phyloP scores from a whole-genome alignment of 2,797 vertebrate genomes.

The Megaceryle alcyon region DNA sequence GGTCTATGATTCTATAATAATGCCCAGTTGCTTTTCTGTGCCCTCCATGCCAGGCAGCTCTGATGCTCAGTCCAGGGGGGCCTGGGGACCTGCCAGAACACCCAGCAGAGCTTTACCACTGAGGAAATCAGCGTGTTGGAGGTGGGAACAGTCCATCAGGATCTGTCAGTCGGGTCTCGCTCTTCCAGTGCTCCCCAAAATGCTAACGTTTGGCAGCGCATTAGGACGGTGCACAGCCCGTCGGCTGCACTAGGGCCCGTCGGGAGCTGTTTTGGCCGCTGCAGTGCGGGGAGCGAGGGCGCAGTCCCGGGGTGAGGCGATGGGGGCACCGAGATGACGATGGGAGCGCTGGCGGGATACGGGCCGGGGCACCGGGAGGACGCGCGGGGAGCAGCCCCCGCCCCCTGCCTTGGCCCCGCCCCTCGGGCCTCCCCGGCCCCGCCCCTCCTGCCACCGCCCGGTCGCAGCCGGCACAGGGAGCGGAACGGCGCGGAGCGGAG shows the following conservation, averaged over 20 bases:
- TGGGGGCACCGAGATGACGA: no score
- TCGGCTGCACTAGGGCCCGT: no score
- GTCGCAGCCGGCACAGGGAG: background rate
- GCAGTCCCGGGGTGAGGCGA: no score
- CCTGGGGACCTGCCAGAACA: background rate
- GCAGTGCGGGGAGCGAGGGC: no score
- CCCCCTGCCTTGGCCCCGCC: background rate
- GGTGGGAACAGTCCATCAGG: background rate
- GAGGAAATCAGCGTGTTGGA: background rate
- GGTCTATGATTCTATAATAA: background rate
- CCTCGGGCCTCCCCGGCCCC: background rate
- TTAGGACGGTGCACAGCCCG: no score
- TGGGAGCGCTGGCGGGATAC: accelerated
- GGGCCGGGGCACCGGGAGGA: background rate
- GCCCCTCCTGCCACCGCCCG: background rate
- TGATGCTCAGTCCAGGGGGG: background rate
- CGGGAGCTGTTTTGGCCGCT: accelerated
- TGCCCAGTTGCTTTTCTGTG: accelerated
- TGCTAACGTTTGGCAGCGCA: no score
- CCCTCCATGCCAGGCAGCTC: background rate
- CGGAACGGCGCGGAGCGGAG: background rate
- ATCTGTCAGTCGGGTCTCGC: background rate
- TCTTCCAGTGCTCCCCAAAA: background rate
- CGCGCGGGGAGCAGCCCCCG: background rate
- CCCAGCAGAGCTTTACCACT: accelerated